phyloP scores from a whole-genome alignment of 2,888 invertebrate species.

The Acrocera orbiculus region DNA sequence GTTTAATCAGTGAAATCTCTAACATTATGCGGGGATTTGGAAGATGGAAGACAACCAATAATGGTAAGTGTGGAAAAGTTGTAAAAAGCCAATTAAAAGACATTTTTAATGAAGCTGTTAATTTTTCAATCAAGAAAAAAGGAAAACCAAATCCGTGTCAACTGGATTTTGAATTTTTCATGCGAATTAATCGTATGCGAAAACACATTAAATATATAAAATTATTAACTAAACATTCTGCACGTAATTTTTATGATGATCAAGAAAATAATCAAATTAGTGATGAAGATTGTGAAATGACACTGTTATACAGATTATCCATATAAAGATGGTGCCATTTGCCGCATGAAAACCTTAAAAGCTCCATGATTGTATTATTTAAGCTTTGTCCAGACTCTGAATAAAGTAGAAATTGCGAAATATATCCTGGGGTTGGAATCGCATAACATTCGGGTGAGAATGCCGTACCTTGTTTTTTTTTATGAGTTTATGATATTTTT shows the following conservation, averaged over 20 bases:
- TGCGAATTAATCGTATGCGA: slow-evolving; percentile 57
- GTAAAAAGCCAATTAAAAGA: slow-evolving; percentile 62
- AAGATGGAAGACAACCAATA: slow-evolving; percentile 64
- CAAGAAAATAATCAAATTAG: slow-evolving; percentile 17
- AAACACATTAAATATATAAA: slow-evolving; percentile 50
- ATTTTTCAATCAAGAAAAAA: slow-evolving; percentile 44
- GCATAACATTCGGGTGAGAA: no score
- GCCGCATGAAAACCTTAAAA: no score
- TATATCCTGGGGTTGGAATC: no score
- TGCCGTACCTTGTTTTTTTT: no score
- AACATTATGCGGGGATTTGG: slow-evolving; percentile 90
- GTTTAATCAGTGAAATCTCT: slow-evolving; percentile 66
- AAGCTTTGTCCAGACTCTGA: no score
- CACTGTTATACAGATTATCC: no score
- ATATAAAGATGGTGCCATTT: no score
- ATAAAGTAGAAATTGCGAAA: no score
- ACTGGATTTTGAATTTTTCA: slow-evolving; percentile 62
- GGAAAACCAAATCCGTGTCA: slow-evolving; percentile 37
- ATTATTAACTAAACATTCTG: slow-evolving; percentile 22
- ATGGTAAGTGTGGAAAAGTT: slow-evolving; percentile 68
- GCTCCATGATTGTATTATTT: no score
- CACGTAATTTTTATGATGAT: neutral
- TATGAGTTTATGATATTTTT: no score
- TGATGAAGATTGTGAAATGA: slow-evolving; percentile 35
- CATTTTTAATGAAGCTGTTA: slow-evolving; percentile 57